These are phyloP conservation scores for Microplitis demolitor DNA, from an alignment of 1,140 invertebrate genomes.

Conservation along the genomic window DNA sequence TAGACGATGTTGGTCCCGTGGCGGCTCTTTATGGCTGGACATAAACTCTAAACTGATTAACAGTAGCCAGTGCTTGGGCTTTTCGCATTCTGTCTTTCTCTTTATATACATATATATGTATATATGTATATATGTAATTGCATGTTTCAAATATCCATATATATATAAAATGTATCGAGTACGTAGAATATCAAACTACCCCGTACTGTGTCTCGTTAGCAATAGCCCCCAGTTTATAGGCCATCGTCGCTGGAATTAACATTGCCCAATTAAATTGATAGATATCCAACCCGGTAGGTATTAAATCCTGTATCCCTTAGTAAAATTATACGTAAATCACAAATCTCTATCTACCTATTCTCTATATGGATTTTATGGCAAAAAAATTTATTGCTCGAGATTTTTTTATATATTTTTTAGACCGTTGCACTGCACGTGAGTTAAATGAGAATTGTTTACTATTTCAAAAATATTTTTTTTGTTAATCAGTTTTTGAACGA, in stretches of 20 bases:
- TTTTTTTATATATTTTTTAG: too few species aligned
- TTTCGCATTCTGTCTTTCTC: slow-evolving; percentile 24
- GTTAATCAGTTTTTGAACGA: too few species aligned
- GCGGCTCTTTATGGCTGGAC: slow-evolving; percentile 55
- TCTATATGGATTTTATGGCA: neutral
- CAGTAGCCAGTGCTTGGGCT: slow-evolving; percentile 55
- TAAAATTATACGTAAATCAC: slow-evolving; percentile 55
- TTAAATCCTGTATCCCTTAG: slow-evolving; percentile 50
- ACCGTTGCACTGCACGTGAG: too few species aligned
- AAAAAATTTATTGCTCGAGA: too few species aligned
- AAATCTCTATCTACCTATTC: slow-evolving; percentile 29
- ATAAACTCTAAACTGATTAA: slow-evolving; percentile 65
- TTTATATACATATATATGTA: slow-evolving; percentile 51
- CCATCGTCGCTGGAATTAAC: slow-evolving; percentile 62
- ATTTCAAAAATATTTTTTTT: too few species aligned
- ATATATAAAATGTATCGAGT: slow-evolving; percentile 24
- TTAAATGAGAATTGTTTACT: too few species aligned
- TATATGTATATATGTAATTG: slow-evolving; percentile 31
- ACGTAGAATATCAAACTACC: slow-evolving; percentile 51
- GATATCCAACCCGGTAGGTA: slow-evolving; percentile 50
- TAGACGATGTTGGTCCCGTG: slow-evolving; percentile 51
- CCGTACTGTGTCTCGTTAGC: slow-evolving; percentile 58
- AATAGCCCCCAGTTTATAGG: slow-evolving; percentile 57
- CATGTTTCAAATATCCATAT: slow-evolving; percentile 1
- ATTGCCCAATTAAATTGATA: slow-evolving; percentile 64